A percentile compares a stretch with the other conserved stretches of the same genome.
These are phyloP conservation scores for Dendrocopos noguchii DNA, from an alignment of 2,113 vertebrate genomes.

Conservation along the genomic window DNA sequence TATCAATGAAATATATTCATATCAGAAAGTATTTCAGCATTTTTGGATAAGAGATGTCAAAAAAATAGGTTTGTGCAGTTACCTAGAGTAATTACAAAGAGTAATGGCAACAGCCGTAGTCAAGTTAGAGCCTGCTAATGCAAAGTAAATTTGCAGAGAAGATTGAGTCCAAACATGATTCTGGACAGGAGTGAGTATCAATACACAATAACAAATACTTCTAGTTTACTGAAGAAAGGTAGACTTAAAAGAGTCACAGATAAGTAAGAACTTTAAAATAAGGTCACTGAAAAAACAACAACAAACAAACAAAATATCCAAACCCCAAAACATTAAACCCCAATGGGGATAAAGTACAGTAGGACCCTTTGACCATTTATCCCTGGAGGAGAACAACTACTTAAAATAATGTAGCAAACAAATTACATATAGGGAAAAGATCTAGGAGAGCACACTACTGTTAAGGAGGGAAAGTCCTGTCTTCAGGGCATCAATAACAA, in stretches of 20 bases:
- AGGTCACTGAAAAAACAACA: too few relatives aligned
- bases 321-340: neutral
- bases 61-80: neutral
- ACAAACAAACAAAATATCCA: too few relatives aligned
- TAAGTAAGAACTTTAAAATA: too few relatives aligned
- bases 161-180: neutral
- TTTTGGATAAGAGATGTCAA: neutral
- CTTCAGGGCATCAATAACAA: neutral
- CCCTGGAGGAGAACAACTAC: too few relatives aligned
- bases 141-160: neutral
- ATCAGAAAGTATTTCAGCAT: neutral
- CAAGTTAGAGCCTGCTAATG: neutral
- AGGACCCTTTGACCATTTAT: too few relatives aligned
- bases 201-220: neutral
- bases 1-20: neutral
- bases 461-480: neutral
- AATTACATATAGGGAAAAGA: neutral
- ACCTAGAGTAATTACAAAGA: neutral
- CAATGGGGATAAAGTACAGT: too few relatives aligned
- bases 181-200: neutral
- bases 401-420: too few relatives aligned
- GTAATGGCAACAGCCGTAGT: neutral
- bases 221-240: neutral
- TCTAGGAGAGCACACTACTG: accelerated
- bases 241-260: neutral